Evolutionary conservation across 2,888 invertebrate genomes (phyloP).

Genomic region (Scaeva pyrastri): DNA sequence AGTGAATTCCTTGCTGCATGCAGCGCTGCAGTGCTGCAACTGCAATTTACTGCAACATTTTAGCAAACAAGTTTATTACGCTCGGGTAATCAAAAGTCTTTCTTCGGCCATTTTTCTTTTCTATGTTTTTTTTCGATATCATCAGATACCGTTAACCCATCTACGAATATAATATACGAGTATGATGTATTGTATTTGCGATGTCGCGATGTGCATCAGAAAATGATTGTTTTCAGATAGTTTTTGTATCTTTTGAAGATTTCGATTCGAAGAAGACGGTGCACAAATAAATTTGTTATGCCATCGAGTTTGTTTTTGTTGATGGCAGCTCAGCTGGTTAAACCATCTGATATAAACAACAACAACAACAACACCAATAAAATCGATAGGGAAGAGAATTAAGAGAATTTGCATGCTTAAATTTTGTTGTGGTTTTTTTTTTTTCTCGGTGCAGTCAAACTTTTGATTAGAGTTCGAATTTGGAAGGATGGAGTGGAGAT

Average conservation of each 20-base stretch:
- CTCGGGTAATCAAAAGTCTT: conserved; percentile 63
- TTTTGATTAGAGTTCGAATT: conserved; percentile 29
- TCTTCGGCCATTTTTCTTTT: conserved; percentile 28
- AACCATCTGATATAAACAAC: conserved; percentile 30
- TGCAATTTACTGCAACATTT: conserved; percentile 64
- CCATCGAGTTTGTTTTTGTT: conserved; percentile 35
- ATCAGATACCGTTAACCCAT: conserved; percentile 41
- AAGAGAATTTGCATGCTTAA: conserved; percentile 7
- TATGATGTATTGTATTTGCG: no score
- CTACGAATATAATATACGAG: no score
- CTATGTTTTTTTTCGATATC: conserved; percentile 41
- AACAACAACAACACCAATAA: background rate
- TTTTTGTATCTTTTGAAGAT: conserved; percentile 10
- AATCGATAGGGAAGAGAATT: background rate
- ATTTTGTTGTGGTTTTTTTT: background rate
- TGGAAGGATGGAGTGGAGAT: background rate
- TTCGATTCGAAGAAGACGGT: conserved; percentile 52
- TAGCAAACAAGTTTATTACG: conserved; percentile 73
- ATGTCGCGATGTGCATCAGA: conserved; percentile 39
- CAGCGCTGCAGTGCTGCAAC: conserved; percentile 46
- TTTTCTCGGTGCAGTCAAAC: background rate
- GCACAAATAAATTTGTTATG: conserved; percentile 42
- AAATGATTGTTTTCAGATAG: conserved; percentile 17
- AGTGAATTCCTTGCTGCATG: conserved; percentile 60
- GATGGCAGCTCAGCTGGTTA: conserved; percentile 53